These are phyloP conservation scores for Trilocha varians DNA, from an alignment of 2,888 invertebrate genomes.

Conservation along the genomic window DNA sequence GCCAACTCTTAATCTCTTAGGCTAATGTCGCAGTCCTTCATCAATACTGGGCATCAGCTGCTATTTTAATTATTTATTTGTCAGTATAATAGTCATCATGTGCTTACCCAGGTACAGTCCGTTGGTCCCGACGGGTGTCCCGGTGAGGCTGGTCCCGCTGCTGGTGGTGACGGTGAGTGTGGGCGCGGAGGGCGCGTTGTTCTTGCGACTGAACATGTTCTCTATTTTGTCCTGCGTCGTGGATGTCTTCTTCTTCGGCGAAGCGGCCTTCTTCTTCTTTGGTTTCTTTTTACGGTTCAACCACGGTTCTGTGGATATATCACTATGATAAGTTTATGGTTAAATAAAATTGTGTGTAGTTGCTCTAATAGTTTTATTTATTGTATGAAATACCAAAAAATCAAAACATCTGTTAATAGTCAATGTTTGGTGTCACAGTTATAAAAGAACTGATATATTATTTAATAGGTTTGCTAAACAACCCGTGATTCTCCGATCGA, in stretches of 20 bases:
- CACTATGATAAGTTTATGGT: neutral
- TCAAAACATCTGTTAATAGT: too few species aligned
- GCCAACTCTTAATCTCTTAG: too few species aligned
- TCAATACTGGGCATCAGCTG: too few species aligned
- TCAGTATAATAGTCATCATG: too few species aligned
- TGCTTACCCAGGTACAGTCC: conserved; percentile 47
- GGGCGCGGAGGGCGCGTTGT: conserved; percentile 22
- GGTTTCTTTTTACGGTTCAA: conserved; percentile 79
- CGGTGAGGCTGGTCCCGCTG: conserved; percentile 46
- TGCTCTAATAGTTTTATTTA: too few species aligned
- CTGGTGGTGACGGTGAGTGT: conserved; percentile 21
- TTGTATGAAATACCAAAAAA: too few species aligned
- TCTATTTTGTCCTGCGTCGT: conserved; percentile 88
- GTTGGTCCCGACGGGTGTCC: conserved; percentile 64
- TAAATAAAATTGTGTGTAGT: neutral
- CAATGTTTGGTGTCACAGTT: too few species aligned
- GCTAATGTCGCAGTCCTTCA: too few species aligned
- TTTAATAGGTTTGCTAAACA: neutral
- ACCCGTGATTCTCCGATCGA: neutral
- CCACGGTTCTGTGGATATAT: conserved; percentile 80
- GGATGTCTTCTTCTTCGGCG: conserved; percentile 71
- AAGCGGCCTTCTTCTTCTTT: conserved; percentile 71
- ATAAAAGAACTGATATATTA: too few species aligned
- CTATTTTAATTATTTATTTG: too few species aligned
- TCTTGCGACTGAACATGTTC: conserved; percentile 74